phyloP scores from a whole-genome alignment of 2,888 invertebrate species.

The Liodrosophila aerea region DNA sequence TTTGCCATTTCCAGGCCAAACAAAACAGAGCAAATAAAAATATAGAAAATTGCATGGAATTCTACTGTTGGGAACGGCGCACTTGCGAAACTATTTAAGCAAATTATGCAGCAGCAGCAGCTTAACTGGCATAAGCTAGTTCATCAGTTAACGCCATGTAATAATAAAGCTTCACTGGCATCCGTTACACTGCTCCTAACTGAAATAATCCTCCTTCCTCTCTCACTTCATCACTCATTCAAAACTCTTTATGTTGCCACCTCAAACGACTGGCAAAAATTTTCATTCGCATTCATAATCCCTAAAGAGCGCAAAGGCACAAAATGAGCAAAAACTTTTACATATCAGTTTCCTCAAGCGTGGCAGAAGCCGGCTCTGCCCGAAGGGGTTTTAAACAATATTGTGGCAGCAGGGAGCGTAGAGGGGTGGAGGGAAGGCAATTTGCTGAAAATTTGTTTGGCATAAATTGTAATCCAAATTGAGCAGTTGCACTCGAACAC shows the following conservation, averaged over 20 bases:
- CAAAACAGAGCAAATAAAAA: not conserved
- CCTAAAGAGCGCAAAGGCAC: constrained; percentile 52
- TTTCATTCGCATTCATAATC: constrained; percentile 72
- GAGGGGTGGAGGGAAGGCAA: constrained; percentile 21
- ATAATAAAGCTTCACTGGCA: constrained; percentile 13
- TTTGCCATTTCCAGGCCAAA: constrained; percentile 29
- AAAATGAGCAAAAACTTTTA: constrained; percentile 60
- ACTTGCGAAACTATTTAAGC: constrained; percentile 67
- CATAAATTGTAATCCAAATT: constrained; percentile 66
- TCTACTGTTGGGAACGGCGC: constrained; percentile 38
- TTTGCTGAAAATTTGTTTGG: constrained; percentile 54
- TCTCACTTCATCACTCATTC: not conserved
- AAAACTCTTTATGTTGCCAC: not conserved
- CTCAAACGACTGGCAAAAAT: constrained; percentile 38
- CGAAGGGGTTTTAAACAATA: too few relatives aligned
- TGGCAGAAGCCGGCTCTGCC: too few relatives aligned
- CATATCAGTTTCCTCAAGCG: constrained; percentile 36
- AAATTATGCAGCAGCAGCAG: constrained; percentile 63
- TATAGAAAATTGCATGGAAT: not conserved
- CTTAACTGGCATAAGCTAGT: too few relatives aligned
- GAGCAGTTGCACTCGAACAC: constrained; percentile 67
- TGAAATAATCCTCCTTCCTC: too few relatives aligned
- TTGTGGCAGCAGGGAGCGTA: not conserved
- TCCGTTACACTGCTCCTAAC: not conserved
- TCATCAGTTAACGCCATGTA: constrained; percentile 34